Base-by-base conservation (phyloP, 92 coral and sea anemone species). In the Scolanthus callimorphus region DNA sequence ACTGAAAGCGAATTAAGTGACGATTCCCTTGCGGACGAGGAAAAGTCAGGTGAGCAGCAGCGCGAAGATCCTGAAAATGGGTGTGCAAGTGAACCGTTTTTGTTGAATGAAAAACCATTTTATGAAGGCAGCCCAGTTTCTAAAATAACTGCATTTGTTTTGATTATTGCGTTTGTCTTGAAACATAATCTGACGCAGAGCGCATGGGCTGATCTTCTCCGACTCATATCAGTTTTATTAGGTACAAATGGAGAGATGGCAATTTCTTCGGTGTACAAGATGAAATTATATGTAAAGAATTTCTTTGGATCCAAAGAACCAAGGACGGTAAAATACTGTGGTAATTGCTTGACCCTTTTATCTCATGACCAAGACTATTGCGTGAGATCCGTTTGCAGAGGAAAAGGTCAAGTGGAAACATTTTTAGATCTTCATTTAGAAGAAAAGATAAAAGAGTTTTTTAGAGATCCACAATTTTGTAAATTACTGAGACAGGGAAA, bases 131-230 rank as follows among this genome's bases (percentile, higher is more conserved):
- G 67, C 19, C 49, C 20, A 49, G 59, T 58, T 26, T 57, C 59
- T 20, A 69, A 57, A 47, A 58, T 69, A 2, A 17, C 59, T 1
- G 31, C 59, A 1, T 57, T 15, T 24, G 62, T 65, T 25, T 34
- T 65, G 49, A 65, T 69, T 22, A 37, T 69, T 2, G 20, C 24
- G 43, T 65, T 65, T 23, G 72, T 65, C 43, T 30, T 65, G 21
- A 65, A 53, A 37, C 62, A 65, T 53, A 65, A 65, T 37, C 53
- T 65, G 25, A 39, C 25, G 0, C 31, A 59, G 22, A 44, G 65
- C n/a, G 80, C 80, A 24, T 73, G 72, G 72, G 67, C 80, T 30
- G 80, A 73, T 30, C 62, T 73, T 10, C 71, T 73, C 31, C 52
- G 49, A 9, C 39, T 73, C 17, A 29, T 74, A 37, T 63, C 80